These are phyloP conservation scores for Synergus japonicus DNA, from an alignment of 2,888 invertebrate genomes.

Conservation along the genomic window DNA sequence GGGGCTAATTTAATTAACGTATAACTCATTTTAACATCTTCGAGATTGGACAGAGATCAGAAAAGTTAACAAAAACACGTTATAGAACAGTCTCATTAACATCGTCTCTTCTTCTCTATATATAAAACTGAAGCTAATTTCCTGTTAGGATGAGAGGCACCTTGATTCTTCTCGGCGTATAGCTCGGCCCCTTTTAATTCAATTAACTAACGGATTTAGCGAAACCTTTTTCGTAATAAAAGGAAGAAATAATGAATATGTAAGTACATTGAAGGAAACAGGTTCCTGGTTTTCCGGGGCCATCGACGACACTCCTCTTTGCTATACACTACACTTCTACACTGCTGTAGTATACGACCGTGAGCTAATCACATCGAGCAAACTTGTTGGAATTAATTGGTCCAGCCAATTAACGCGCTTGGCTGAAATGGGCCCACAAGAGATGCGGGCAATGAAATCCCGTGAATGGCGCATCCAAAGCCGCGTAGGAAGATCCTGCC, in stretches of 20 bases:
- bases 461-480: slow-evolving; percentile 45
- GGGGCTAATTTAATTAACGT: slow-evolving; percentile 10
- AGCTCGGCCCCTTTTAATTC: slow-evolving; percentile 31
- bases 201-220: slow-evolving; percentile 35
- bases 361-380: slow-evolving; percentile 72
- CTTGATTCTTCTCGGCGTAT: slow-evolving; percentile 39
- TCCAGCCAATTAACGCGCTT: slow-evolving; percentile 76
- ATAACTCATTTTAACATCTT: slow-evolving; percentile 4
- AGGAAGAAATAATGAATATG: slow-evolving; percentile 30
- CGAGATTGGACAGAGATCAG: slow-evolving; percentile 17
- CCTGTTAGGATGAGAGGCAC: slow-evolving; percentile 42
- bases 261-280: slow-evolving; percentile 59
- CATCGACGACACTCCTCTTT: slow-evolving; percentile 54
- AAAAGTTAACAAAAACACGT: slow-evolving; percentile 29
- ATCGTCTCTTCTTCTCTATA: slow-evolving; percentile 14
- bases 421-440: slow-evolving; percentile 66
- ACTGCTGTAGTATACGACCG: slow-evolving; percentile 52
- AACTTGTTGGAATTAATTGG: slow-evolving; percentile 77
- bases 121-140: slow-evolving; percentile 40
- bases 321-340: not conserved
- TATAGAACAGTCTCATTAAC: slow-evolving; percentile 36
- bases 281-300: slow-evolving; percentile 71
- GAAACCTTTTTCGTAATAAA: slow-evolving; percentile 30
- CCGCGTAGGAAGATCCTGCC: slow-evolving; percentile 30
- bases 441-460: slow-evolving; percentile 58